Evolutionary conservation across 2,113 vertebrate genomes (phyloP).

Genomic region (Takifugu bimaculatus): DNA sequence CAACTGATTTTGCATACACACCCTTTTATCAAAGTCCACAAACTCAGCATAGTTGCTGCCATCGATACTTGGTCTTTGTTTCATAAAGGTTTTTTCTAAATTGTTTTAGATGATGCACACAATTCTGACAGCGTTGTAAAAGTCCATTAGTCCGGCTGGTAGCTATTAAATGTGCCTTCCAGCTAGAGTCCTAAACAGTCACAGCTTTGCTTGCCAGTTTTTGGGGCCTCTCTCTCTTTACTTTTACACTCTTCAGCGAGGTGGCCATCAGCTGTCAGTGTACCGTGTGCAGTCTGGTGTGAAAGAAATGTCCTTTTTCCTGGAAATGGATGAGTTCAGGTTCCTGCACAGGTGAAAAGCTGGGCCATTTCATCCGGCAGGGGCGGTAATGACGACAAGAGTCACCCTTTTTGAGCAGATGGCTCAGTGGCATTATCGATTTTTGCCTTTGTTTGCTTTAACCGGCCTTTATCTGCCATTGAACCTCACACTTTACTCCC

Average conservation of each 20-base stretch:
- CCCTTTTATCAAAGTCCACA: conserved; percentile 54
- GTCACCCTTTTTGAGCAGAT: conserved; percentile 37
- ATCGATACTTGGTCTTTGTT: no score
- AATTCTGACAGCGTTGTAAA: no score
- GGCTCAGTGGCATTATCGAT: conserved; percentile 15
- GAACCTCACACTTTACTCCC: not conserved
- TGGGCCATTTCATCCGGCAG: not conserved
- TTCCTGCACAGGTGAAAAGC: conserved; percentile 30
- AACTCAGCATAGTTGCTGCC: not conserved
- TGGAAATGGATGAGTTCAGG: conserved; percentile 29
- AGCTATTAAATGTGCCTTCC: no score
- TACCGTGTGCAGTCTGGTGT: conserved; percentile 51
- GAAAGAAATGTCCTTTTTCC: conserved; percentile 36
- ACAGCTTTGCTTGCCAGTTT: not conserved
- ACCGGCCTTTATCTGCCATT: conserved; percentile 2
- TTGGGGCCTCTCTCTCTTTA: conserved; percentile 2
- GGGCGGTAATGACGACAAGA: conserved; percentile 18
- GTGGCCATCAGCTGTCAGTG: conserved; percentile 54
- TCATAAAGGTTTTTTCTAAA: no score
- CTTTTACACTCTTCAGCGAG: conserved; percentile 37
- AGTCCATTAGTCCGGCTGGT: no score
- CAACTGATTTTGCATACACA: not conserved
- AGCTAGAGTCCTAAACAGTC: no score
- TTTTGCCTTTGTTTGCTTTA: conserved; percentile 33
- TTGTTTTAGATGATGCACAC: no score